Base-by-base conservation (phyloP, 2,797 vertebrate genomes). In the Darevskia nairensis region DNA sequence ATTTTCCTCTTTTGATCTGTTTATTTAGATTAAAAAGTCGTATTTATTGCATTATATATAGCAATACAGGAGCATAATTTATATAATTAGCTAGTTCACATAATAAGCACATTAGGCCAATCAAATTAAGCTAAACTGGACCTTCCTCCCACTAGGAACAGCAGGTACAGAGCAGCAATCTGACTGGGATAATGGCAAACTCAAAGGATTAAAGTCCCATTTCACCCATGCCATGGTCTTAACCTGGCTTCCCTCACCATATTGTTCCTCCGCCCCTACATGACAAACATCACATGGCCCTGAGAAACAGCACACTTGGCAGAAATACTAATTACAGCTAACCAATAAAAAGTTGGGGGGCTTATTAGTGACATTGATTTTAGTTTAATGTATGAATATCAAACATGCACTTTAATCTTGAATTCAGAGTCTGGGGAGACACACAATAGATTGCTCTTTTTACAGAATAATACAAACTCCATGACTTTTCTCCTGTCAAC, bases 391-490 rank as follows among this genome's bases (percentile, higher is more conserved):
- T 55, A 17, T 35, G 46, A 74, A 75, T 35, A 32, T 7, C 55
- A 75, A 75, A n/a, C 27, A 41, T 29, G n/a, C 3, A 80, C 41
- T 80, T 72, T 72, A 86, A 41, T 72, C 50, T 61, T 72, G 19
- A 50, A 41, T 81, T 80, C 46, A 79, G 59, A 74, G 50, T 64
- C 27, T 23, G 2, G 55, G 39, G 71, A 94, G n/a, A 90, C 72
- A 89, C 71, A 55, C 0, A 4, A 74, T 13, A 84, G 59, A 86
- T 86, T 89, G 85, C 3, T 8, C 10, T 92, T 92, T 94, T 91
- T 87, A 76, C 86, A 88, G 80, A 93, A 69, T 87, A 92, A 88
- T 93, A 92, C 90, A 91, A 91, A 84, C 41, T 82, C 78, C 85
- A 80, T 88, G 88, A n/a, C 81, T 93, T 92, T 66, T 90, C 79